Percentiles rank a stretch among this genome's conserved stretches.
Evolutionary conservation across 2,888 invertebrate genomes (phyloP).

Genomic region (Nomada fucata): DNA sequence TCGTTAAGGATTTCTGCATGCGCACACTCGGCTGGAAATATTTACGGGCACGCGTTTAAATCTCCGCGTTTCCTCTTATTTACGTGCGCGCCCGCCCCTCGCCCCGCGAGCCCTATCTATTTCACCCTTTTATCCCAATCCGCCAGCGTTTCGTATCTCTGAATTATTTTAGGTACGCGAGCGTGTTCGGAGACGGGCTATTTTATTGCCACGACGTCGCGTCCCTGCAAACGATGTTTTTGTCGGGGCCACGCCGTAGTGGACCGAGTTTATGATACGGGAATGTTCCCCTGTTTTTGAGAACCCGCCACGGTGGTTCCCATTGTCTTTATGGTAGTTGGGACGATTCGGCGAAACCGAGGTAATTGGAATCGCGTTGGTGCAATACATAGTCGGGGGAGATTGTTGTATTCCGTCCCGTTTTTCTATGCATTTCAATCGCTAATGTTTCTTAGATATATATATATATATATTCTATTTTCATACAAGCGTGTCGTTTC

Average conservation of each 20-base stretch:
- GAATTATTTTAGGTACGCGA: slow-evolving; percentile 31
- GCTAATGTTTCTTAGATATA: too few species aligned
- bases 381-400: too few species aligned
- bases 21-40: slow-evolving; percentile 22
- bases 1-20: slow-evolving; percentile 30
- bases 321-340: not conserved
- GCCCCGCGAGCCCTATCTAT: not conserved
- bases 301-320: not conserved
- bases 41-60: slow-evolving; percentile 29
- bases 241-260: slow-evolving; percentile 7
- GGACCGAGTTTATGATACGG: slow-evolving; percentile 31
- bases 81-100: slow-evolving; percentile 19
- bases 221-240: slow-evolving; percentile 16
- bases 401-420: too few species aligned
- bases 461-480: too few species aligned
- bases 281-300: slow-evolving; percentile 4
- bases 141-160: slow-evolving; percentile 11
- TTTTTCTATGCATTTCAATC: too few species aligned
- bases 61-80: slow-evolving; percentile 26
- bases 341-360: not conserved
- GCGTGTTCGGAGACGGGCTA: slow-evolving; percentile 7
- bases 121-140: not conserved
- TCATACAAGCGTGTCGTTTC: too few species aligned
- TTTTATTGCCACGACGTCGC: slow-evolving; percentile 19
- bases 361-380: not conserved